A percentile compares a stretch with the other conserved stretches of the same genome.
These are phyloP conservation scores for Salvelinus alpinus DNA, from an alignment of 2,113 vertebrate genomes.

Conservation along the genomic window DNA sequence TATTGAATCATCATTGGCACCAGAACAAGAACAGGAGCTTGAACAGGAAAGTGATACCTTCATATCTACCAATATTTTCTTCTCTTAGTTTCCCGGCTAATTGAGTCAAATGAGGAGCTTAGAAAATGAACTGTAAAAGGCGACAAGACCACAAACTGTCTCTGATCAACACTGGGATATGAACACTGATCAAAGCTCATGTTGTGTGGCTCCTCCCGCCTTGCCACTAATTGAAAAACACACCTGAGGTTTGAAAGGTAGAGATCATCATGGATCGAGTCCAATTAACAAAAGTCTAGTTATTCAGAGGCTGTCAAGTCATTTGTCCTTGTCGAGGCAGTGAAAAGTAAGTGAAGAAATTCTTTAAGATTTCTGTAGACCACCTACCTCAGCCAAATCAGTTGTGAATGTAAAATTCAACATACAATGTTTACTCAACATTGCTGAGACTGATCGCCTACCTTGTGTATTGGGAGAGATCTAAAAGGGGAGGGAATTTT, in stretches of 20 bases:
- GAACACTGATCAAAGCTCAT: background rate
- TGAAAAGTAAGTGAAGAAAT: background rate
- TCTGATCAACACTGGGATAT: background rate
- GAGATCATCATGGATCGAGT: background rate
- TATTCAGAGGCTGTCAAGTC: background rate
- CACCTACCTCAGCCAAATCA: background rate
- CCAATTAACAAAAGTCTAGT: background rate
- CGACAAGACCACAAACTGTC: background rate
- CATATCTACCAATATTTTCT: background rate
- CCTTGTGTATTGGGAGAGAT: background rate
- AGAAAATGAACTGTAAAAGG: background rate
- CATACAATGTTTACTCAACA: background rate
- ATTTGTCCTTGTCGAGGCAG: background rate
- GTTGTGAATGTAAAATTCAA: background rate
- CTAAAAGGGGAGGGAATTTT: background rate
- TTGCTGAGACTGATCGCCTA: background rate
- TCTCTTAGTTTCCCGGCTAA: background rate
- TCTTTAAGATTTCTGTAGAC: background rate
- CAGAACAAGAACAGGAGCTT: no score
- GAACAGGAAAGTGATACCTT: background rate
- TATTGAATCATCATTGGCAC: no score
- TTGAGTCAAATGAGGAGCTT: background rate
- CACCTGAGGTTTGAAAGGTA: slow-evolving; percentile 1
- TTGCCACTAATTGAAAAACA: slow-evolving; percentile 3
- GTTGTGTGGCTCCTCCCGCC: background rate